Conservation (phyloP, 2,113 vertebrate species). For the Theristicus caerulescens region DNA sequence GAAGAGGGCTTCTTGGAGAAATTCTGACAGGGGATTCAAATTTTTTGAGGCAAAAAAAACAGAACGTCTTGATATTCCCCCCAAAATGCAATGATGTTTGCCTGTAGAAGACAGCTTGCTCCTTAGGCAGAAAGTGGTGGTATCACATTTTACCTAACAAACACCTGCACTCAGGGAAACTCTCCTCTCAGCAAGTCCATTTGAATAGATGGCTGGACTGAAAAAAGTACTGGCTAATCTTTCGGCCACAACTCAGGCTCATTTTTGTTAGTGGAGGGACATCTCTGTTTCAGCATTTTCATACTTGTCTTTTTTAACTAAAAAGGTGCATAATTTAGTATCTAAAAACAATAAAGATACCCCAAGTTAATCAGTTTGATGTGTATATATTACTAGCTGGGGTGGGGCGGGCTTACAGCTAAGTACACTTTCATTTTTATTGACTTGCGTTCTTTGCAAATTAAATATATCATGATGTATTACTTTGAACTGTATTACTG, state of each 20-base stretch:
- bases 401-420: neutral
- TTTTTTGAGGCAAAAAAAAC: neutral
- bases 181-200: neutral
- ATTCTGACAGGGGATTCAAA: neutral
- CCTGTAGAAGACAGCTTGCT: neutral
- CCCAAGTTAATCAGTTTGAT: neutral
- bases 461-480: neutral
- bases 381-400: neutral
- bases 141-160: neutral
- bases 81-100: neutral
- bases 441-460: neutral
- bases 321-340: neutral
- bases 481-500: neutral
- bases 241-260: neutral
- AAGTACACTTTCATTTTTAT: neutral
- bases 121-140: neutral
- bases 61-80: neutral
- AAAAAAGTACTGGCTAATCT: neutral
- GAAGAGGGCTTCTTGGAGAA: neutral
- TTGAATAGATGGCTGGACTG: neutral
- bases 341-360: neutral
- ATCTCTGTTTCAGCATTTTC: neutral
- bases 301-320: neutral
- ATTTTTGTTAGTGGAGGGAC: neutral
- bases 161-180: neutral